Conservation (phyloP, 2,888 invertebrate genomes). For the Pheosia tremula region DNA sequence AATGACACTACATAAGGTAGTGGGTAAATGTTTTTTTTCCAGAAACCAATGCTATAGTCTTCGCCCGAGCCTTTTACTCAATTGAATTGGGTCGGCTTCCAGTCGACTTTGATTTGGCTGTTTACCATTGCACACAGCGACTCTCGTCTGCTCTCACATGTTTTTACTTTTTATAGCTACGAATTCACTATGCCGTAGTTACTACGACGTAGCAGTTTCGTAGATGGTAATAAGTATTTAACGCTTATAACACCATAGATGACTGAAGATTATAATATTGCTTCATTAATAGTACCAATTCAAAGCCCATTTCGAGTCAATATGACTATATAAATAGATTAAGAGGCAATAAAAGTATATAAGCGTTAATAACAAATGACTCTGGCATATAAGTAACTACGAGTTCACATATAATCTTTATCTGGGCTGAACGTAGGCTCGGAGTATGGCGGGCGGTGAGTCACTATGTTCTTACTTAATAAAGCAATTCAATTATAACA, state of each 20-base stretch:
- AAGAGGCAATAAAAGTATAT: slow-evolving; percentile 13
- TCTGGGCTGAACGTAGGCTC: slow-evolving; percentile 26
- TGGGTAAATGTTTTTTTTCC: no score
- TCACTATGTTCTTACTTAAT: slow-evolving; percentile 18
- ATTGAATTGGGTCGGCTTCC: no score
- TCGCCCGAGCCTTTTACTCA: no score
- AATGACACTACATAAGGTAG: no score
- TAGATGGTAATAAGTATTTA: neutral
- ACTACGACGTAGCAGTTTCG: neutral
- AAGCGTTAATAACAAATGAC: slow-evolving; percentile 11
- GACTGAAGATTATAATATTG: neutral
- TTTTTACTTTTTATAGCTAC: no score
- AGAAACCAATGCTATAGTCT: no score
- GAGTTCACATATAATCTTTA: slow-evolving; percentile 17
- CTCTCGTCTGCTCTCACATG: no score
- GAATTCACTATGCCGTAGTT: neutral
- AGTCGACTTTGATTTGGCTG: no score
- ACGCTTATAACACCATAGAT: neutral
- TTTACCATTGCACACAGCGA: no score
- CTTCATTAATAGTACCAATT: neutral
- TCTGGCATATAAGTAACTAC: slow-evolving; percentile 17
- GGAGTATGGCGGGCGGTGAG: slow-evolving; percentile 29
- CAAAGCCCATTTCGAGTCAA: neutral
- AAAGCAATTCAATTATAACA: neutral
- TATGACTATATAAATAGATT: neutral